A percentile compares a stretch with the other conserved stretches of the same genome.
Conservation (phyloP, 2,888 invertebrate species). For the Cataglyphis rosenhaueri region DNA sequence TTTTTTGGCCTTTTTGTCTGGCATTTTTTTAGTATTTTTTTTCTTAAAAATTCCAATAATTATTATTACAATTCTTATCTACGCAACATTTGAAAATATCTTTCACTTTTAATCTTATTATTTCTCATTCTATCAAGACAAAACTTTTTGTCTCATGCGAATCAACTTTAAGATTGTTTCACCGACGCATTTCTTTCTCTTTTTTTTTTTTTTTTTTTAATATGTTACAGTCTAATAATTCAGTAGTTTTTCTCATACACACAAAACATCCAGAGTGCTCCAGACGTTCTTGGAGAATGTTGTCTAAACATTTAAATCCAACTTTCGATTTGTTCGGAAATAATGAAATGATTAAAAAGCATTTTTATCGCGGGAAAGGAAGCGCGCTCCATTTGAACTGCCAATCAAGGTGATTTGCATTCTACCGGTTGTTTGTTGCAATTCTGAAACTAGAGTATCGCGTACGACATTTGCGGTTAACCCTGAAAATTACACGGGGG, state of each 20-base stretch:
- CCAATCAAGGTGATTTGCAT: constrained; percentile 72
- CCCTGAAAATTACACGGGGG: constrained; percentile 72
- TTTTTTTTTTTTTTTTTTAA: neutral
- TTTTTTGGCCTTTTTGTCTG: neutral
- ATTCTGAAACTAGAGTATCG: constrained; percentile 65
- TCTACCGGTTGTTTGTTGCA: constrained; percentile 63
- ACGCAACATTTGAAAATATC: neutral
- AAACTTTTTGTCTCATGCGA: neutral
- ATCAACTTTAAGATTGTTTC: neutral
- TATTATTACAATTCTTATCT: neutral
- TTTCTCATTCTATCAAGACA: neutral
- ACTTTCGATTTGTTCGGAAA: constrained; percentile 30
- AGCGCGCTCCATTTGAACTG: constrained; percentile 58
- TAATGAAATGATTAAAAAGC: constrained; percentile 12
- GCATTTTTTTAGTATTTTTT: neutral
- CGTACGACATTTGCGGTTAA: constrained; percentile 67
- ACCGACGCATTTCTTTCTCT: constrained; percentile 2
- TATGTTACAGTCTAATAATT: constrained; percentile 36
- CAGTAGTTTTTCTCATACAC: constrained; percentile 15
- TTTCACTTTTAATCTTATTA: neutral
- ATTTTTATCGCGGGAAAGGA: constrained; percentile 25
- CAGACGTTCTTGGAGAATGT: constrained; percentile 1
- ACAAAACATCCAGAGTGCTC: constrained; percentile 4
- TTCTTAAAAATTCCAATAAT: neutral
- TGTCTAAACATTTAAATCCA: neutral